Base-by-base conservation (phyloP, 2,113 vertebrate species). In the Scopus umbretta region DNA sequence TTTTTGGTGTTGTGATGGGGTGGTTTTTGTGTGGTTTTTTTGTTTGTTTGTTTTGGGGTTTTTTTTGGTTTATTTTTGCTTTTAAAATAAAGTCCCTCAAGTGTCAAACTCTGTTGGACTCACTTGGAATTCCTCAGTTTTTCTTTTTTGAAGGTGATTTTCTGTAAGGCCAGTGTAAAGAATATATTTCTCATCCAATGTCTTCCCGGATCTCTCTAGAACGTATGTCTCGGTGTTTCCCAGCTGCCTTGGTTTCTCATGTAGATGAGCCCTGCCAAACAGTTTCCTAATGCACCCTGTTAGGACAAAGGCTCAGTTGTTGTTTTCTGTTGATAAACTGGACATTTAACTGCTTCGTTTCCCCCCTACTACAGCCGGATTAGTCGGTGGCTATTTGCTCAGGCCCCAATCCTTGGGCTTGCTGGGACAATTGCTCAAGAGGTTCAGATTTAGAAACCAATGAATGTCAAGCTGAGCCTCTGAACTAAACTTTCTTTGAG, bases 311-410 rank as follows among this genome's bases (percentile, higher is more conserved):
- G 47, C 85, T 88, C 86, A 43, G 92, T 80, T 95, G 86, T 97
- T 97, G 86, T 97, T 79, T 87, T 97, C 96, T 92, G 82, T 87
- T 86, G 92, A 91, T 96, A 96, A 96, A 96, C 82, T 43, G 91
- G 96, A 91, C 79, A 53, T 92, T 92, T 88, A 95, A 93, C 90
- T 76, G 83, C 67, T 94, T 86, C 58, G 47, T 93, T 97, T 97
- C 92, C 82, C 95, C 94, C 72, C 63, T 80, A 52, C 93, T 91
- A 81, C 89, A 92, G 80, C 73, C 92, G 97, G 78, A 95, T 97
- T 97, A 94, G 81, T 72, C 8, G 9, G 55, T 71, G 93, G 76
- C 92, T 81, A 63, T 81, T 95, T 96, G 94, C 88, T 92, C 72
- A 86, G 87, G 83, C 88, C 86, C 62, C 94, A 88, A 2, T 74